Evolutionary conservation across 1,140 invertebrate species (phyloP).

Genomic region (Hermetia illucens): DNA sequence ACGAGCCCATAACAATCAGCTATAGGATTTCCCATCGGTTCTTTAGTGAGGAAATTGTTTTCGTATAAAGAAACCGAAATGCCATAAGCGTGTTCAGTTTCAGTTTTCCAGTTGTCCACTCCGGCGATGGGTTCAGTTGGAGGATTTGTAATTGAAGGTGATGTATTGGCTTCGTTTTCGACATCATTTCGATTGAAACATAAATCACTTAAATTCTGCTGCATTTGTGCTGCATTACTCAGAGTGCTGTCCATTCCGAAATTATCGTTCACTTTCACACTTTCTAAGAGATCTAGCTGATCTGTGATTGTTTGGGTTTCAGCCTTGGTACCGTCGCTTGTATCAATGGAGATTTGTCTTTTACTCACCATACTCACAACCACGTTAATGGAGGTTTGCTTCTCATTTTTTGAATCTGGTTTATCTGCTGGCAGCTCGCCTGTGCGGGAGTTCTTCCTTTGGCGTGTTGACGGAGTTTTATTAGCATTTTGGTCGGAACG

Average conservation of each 20-base stretch:
- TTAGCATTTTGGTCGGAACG: slow-evolving; percentile 14
- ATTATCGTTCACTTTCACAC: no score
- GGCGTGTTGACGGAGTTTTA: slow-evolving; percentile 17
- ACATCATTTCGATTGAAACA: no score
- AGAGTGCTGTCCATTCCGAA: no score
- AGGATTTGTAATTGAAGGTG: not conserved
- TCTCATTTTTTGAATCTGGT: no score
- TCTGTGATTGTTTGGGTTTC: no score
- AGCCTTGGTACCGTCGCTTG: no score
- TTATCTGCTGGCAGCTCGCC: slow-evolving; percentile 4
- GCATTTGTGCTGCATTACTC: no score
- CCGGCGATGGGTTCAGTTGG: slow-evolving; percentile 39
- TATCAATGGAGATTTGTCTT: no score
- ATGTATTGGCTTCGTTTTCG: not conserved
- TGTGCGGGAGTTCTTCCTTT: slow-evolving; percentile 24
- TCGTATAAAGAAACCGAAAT: slow-evolving; percentile 62
- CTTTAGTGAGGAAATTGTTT: slow-evolving; percentile 57
- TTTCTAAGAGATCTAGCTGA: no score
- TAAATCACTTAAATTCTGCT: no score
- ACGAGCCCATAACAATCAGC: slow-evolving; percentile 82
- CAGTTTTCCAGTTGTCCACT: slow-evolving; percentile 50
- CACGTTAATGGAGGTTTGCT: slow-evolving; percentile 12
- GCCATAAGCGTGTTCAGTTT: slow-evolving; percentile 52
- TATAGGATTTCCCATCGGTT: slow-evolving; percentile 72
- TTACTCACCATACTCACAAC: slow-evolving; percentile 23